A percentile compares a stretch with the other conserved stretches of the same genome.
phyloP scores from a whole-genome alignment of 2,113 vertebrate genomes.

The Atractosteus spatula region DNA sequence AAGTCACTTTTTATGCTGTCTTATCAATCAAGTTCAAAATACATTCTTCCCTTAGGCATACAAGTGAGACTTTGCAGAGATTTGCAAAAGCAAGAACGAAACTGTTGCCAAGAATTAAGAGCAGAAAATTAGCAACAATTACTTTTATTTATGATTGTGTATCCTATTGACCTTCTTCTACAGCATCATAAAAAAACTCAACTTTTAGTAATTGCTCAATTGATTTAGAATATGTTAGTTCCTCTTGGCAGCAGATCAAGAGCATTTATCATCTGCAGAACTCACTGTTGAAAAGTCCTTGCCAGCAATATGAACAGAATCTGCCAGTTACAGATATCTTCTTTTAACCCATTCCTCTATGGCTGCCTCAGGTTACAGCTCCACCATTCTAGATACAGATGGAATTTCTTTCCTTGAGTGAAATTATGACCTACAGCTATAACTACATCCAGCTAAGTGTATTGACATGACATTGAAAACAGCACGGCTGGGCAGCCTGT shows the following conservation, averaged over 20 bases:
- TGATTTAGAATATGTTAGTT: conserved; percentile 39
- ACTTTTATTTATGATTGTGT: conserved; percentile 34
- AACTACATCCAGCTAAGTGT: too few species aligned
- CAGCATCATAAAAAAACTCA: not conserved
- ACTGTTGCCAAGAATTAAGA: conserved; percentile 31
- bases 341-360: not conserved
- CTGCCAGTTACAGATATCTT: not conserved
- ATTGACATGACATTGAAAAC: too few species aligned
- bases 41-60: not conserved
- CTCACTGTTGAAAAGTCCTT: not conserved
- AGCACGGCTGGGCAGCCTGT: too few species aligned
- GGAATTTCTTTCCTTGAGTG: too few species aligned
- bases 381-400: not conserved
- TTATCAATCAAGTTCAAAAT: too few species aligned
- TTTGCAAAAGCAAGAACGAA: conserved; percentile 34
- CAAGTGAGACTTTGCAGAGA: conserved; percentile 22
- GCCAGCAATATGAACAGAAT: not conserved
- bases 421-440: too few species aligned
- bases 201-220: conserved; percentile 35
- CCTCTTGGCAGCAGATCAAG: conserved; percentile 34
- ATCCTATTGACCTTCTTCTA: conserved; percentile 38
- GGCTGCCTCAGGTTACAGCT: not conserved
- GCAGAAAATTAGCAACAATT: conserved; percentile 18
- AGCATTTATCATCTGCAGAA: conserved; percentile 35
- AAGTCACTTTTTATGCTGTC: too few species aligned